Evolutionary conservation across 2,797 vertebrate genomes (phyloP).

Genomic region (Anguilla pacifica): DNA sequence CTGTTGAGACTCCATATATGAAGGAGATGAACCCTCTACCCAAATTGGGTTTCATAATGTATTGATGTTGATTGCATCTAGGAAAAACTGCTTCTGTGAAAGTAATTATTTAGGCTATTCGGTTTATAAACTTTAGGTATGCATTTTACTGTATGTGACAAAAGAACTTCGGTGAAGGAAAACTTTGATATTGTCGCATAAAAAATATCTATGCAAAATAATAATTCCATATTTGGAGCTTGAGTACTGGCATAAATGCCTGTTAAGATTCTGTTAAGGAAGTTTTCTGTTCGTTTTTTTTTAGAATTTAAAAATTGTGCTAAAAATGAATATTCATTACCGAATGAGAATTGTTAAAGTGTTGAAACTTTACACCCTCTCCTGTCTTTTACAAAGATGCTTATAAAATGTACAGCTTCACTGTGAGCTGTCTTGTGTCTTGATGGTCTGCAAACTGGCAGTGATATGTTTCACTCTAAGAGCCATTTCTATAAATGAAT

Average conservation of each 20-base stretch:
- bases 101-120: background rate
- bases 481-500: slow-evolving; percentile 35
- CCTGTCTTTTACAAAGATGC: slow-evolving; percentile 39
- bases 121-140: background rate
- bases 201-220: background rate
- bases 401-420: slow-evolving; percentile 1
- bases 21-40: background rate
- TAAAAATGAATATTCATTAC: background rate
- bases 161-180: background rate
- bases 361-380: background rate
- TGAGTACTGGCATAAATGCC: background rate
- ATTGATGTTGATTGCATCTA: background rate
- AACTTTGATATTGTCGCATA: background rate
- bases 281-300: background rate
- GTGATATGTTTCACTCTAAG: slow-evolving; percentile 49
- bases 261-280: background rate
- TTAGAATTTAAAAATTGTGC: background rate
- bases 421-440: slow-evolving; percentile 36
- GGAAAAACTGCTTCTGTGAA: background rate
- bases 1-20: background rate
- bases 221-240: background rate
- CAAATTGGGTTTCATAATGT: background rate
- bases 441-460: slow-evolving; percentile 34
- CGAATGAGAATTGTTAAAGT: background rate
- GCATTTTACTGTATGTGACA: background rate